Evolutionary conservation across 2,888 invertebrate species (phyloP), one percentile per base, ranked within the genome.

Genomic region (Lasioglossum marginatum): DNA sequence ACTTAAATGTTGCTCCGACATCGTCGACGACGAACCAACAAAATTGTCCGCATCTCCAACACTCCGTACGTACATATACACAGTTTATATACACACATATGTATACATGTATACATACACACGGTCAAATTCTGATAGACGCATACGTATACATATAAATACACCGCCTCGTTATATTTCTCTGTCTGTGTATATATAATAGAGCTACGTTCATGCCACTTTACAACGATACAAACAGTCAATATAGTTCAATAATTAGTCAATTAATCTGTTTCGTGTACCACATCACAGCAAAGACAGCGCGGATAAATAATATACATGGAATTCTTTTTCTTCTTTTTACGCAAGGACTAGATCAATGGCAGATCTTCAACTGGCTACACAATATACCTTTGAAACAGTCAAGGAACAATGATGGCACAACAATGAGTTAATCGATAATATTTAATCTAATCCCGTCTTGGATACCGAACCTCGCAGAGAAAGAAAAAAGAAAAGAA

Each of bases 221-320:
- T 93, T 92, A 93, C 91, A 92, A 93, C 90, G 89, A 92, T 93
- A 93, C 90, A 93, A 93, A 94, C 92, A 93, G 92, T 92, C 90
- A 92, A 83, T 92, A 91, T 92, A 91, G 88, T 87, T 87, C 73
- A 60, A 27, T 79, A 45, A 76, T 82, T 87, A 86, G 57, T 85
- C 81, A 80, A 85, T 89, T 80, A 75, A 77, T 87, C 85, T 88
- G 79, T 78, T 73, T 83, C 79, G 68, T 83, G 34, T 82, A 88
- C 85, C 81, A 75, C 87, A 84, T 79, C 79, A 85, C 76, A 83
- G 76, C 85, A 81, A 88, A 83, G 74, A 85, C 57, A 88, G 85
- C 88, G 81, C 60, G 76, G 86, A 83, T 83, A 86, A 89, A 89
- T 84, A 82, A 89, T 79, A 89, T 79, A 81, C 76, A 19, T 45